Percentiles rank a stretch among this genome's conserved stretches.
These are phyloP conservation scores for Pithys albifrons DNA, from an alignment of 2,113 vertebrate species.

Conservation along the genomic window DNA sequence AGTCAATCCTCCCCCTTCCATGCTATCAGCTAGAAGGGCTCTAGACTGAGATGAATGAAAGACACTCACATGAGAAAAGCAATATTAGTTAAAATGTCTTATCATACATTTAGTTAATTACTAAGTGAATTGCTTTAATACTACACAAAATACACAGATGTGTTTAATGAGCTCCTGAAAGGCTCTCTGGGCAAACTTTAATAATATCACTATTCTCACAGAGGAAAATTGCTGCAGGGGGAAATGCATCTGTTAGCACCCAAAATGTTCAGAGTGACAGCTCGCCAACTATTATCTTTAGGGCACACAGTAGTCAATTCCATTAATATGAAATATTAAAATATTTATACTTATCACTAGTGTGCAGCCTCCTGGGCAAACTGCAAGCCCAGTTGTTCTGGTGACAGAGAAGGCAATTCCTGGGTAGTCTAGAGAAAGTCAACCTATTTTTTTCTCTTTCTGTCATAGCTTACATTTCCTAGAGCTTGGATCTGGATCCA, in stretches of 20 bases:
- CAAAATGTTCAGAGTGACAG: slow-evolving; percentile 29
- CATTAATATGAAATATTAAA: slow-evolving; percentile 4
- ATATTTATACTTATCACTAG: slow-evolving; percentile 23
- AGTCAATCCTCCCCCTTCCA: rapidly evolving
- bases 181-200: slow-evolving; percentile 38
- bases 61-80: background rate
- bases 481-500: background rate
- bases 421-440: background rate
- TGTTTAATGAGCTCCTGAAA: slow-evolving; percentile 53
- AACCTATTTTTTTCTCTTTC: background rate
- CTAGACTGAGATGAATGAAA: background rate
- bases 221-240: slow-evolving; percentile 5
- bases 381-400: background rate
- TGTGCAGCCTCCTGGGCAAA: background rate
- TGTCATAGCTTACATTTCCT: background rate
- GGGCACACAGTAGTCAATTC: background rate
- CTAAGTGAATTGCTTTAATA: slow-evolving; percentile 37
- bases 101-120: slow-evolving; percentile 52
- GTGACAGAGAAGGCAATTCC: background rate
- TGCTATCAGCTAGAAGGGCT: background rate
- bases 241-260: slow-evolving; percentile 1
- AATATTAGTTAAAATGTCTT: slow-evolving; percentile 10
- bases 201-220: background rate
- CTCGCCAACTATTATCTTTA: background rate
- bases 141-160: slow-evolving; percentile 16